Conservation (phyloP, 2,888 invertebrate species). For the Amphipyra berbera region DNA sequence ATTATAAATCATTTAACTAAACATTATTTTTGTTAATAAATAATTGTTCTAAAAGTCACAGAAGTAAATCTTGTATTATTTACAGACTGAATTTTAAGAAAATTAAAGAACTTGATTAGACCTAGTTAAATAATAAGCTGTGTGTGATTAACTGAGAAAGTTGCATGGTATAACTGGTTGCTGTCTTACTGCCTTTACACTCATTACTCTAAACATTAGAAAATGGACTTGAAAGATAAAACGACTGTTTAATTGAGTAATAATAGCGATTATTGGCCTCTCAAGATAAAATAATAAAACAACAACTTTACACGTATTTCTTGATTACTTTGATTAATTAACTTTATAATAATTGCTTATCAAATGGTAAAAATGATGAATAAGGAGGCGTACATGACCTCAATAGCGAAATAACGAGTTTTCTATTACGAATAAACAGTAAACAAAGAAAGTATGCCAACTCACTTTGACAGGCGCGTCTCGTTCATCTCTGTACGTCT, state of each 20-base stretch:
- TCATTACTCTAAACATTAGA: constrained; percentile 17
- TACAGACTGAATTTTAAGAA: background rate
- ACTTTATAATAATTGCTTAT: constrained; percentile 40
- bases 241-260: constrained; percentile 14
- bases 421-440: constrained; percentile 55
- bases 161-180: background rate
- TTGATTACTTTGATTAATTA: constrained; percentile 22
- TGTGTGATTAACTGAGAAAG: constrained; percentile 5
- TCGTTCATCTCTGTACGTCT: constrained; percentile 62
- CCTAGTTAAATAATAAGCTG: constrained; percentile 13
- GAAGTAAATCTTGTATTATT: background rate
- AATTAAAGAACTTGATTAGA: constrained; percentile 20
- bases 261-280: constrained; percentile 13
- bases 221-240: constrained; percentile 17
- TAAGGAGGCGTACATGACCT: constrained; percentile 62
- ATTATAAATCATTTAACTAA: background rate
- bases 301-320: constrained; percentile 1
- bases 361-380: constrained; percentile 26
- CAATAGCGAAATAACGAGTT: constrained; percentile 56
- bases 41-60: background rate
- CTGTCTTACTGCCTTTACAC: constrained; percentile 2
- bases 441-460: constrained; percentile 61
- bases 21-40: too few species aligned
- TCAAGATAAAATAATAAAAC: constrained; percentile 4
- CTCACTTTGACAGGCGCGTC: constrained; percentile 74